Evolutionary conservation across 2,797 vertebrate species (phyloP), one percentile per base, ranked within the genome.

Genomic region (Hafferia zeledoni): DNA sequence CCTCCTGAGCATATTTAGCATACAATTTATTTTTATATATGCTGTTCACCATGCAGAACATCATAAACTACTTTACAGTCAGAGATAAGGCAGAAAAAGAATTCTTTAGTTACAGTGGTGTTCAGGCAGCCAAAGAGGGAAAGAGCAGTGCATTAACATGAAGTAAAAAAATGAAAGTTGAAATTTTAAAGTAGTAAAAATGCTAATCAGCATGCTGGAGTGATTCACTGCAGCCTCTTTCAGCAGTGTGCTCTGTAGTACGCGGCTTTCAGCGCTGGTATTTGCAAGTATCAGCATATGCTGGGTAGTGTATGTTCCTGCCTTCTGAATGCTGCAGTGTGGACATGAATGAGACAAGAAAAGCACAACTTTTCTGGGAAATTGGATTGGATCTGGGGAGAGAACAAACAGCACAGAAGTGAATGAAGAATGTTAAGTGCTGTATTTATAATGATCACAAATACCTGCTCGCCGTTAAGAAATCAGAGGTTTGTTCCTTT

Each of bases 111-210:
- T 83, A 88, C 43, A 90, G 76, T 39, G 77, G 93, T 77, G 88
- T 81, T 57, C 94, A 88, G 80, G 61, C 89, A 94, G 59, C 47
- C 19, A 31, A 87, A 93, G 76, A 88, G 57, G 74, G 52, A 86
- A 82, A 86, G 85, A 94, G 59, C 50, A 59, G 59, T 88, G 85
- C 67, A 60, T 94, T 90, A 87, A 86, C 87, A 79, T 83, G 85
- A 85, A 84, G 79, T 92, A 88, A 92, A 96, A 89, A 94, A 87
- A 74, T 10, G 72, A 39, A 93, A 83, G 81, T 65, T 91, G 87
- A 79, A 93, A 91, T 83, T 92, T 83, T 68, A 5, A 86, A 87
- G 94, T 72, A 84, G 95, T 82, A 87, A 94, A 97, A 95, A 91
- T 91, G 65, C 80, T 93, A 87, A 96, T 95, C 47, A 67, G 52